Percentiles rank a stretch among this genome's conserved stretches.
Evolutionary conservation across 2,797 vertebrate genomes (phyloP).

Genomic region (Enteromius viviparus): DNA sequence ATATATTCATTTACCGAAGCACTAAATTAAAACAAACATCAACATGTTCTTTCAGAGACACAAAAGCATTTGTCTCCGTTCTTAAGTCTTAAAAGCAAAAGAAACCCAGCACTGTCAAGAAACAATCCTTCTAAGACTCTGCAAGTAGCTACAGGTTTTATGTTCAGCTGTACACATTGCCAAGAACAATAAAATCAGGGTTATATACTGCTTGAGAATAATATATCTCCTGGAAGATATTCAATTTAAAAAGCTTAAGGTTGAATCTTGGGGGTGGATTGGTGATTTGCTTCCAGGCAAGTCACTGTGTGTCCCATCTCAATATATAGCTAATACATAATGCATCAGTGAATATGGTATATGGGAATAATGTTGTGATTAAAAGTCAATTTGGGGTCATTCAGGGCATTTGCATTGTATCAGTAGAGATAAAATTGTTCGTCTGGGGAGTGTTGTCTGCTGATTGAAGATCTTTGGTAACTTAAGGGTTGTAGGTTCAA

Average conservation of each 20-base stretch:
- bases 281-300: background rate
- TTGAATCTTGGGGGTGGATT: background rate
- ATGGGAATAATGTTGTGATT: background rate
- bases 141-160: constrained; percentile 38
- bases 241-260: background rate
- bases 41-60: background rate
- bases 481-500: background rate
- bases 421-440: background rate
- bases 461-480: background rate
- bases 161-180: background rate
- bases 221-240: background rate
- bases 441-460: background rate
- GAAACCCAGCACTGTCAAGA: background rate
- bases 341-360: background rate
- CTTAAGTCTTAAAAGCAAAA: constrained; percentile 10
- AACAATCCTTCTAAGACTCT: constrained; percentile 15
- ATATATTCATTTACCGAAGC: background rate
- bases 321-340: too few species aligned
- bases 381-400: background rate
- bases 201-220: background rate
- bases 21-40: background rate
- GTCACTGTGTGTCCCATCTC: background rate
- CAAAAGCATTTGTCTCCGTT: background rate
- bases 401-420: background rate
- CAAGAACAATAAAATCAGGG: constrained; percentile 21